phyloP scores from a whole-genome alignment of 2,113 vertebrate genomes.

The Zosterops pallidus region DNA sequence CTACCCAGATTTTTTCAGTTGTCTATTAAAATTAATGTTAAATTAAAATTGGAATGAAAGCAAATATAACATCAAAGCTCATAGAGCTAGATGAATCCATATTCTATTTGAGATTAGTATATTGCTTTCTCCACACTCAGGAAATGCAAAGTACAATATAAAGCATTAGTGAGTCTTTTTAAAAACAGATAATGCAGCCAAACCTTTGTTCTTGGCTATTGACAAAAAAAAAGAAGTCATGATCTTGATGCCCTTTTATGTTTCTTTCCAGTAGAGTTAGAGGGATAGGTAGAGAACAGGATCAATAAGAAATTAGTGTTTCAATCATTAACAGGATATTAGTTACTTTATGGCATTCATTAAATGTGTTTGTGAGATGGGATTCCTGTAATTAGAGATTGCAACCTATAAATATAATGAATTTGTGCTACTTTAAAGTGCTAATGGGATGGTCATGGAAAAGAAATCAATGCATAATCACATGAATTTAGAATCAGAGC shows the following conservation, averaged over 20 bases:
- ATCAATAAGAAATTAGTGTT: slow-evolving; percentile 54
- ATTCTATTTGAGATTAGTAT: neutral
- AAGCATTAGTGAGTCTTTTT: neutral
- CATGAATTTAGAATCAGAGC: neutral
- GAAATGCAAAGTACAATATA: neutral
- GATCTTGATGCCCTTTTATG: neutral
- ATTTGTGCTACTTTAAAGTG: neutral
- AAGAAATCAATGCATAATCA: slow-evolving; percentile 11
- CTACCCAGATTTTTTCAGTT: neutral
- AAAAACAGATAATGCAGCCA: neutral
- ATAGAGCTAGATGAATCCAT: neutral
- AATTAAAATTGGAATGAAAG: slow-evolving; percentile 7
- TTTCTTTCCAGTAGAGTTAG: neutral
- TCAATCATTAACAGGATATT: slow-evolving; percentile 40
- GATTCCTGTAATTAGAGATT: slow-evolving; percentile 13
- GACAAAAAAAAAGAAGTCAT: neutral
- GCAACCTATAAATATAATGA: slow-evolving; percentile 10
- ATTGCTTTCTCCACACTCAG: neutral
- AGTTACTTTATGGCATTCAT: slow-evolving; percentile 20
- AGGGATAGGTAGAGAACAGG: neutral
- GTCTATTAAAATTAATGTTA: neutral
- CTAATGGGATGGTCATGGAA: neutral
- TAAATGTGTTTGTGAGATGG: neutral
- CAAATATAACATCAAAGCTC: neutral
- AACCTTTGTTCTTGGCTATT: neutral